Evolutionary conservation across 92 coral and sea anemone genomes (phyloP).

Genomic region (Ricordea florida): DNA sequence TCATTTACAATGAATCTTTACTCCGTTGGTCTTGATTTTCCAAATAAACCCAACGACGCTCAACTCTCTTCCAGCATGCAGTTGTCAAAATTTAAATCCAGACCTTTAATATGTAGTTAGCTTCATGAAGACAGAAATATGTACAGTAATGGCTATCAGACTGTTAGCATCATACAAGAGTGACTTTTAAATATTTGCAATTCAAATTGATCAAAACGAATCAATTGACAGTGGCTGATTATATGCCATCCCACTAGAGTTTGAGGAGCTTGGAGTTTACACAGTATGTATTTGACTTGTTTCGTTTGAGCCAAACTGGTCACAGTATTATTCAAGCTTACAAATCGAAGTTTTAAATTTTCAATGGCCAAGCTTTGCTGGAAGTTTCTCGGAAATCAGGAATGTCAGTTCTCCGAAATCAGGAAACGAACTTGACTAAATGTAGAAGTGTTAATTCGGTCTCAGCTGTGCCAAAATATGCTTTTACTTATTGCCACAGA

Average conservation of each 20-base stretch:
- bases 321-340: not conserved
- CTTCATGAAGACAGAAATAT: not conserved
- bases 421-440: too few relatives aligned
- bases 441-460: too few relatives aligned
- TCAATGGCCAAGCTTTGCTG: not conserved
- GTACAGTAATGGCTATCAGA: not conserved
- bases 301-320: not conserved
- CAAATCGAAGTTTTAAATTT: not conserved
- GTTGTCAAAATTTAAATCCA: not conserved
- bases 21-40: not conserved
- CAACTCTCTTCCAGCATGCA: not conserved
- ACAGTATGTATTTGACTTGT: not conserved
- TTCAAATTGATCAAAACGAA: not conserved
- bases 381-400: not conserved
- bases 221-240: not conserved
- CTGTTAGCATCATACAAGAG: not conserved
- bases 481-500: not conserved
- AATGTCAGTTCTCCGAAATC: too few relatives aligned
- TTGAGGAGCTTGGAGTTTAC: not conserved
- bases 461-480: not conserved
- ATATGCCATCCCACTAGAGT: not conserved
- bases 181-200: conserved; percentile 2
- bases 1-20: not conserved
- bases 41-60: not conserved
- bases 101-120: not conserved